Base-by-base conservation (phyloP, 2,113 vertebrate species). In the Centropus unirufus region DNA sequence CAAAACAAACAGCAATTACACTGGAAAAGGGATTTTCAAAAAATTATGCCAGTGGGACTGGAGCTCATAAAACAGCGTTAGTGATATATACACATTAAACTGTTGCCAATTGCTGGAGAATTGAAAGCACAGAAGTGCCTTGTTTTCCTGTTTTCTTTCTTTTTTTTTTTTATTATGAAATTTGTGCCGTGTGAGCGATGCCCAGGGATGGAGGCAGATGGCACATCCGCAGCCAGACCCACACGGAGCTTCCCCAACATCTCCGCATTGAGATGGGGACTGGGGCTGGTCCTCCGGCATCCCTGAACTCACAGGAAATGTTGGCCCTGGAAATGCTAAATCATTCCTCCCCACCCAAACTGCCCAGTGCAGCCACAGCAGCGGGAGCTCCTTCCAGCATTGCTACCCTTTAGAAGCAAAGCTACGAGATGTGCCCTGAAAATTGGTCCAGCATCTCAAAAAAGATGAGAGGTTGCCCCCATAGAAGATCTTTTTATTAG, bases 1-100 rank as follows among this genome's bases (percentile, higher is more conserved):
- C 92, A 96, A 97, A 96, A 94, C 88, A 97, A 97, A 97, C 83
- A 91, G 93, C 92, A 95, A 95, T 97, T 97, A 96, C 83, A 30
- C 47, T 91, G 92, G 59, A 86, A 94, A 96, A 92, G 46, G 75
- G 90, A 24, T 66, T 68, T 9, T 49, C 24, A 73, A 87, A 68
- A 81, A 95, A 86, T 40, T 12, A 64, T 92, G 88, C 92, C 89
- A 84, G 66, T 87, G 91, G 92, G 93, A 84, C 64, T 29, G 66
- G 64, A 95, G 95, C 81, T 94, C 57, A 12, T 57, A 73, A 58
- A 96, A 29, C 70, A 83, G 64, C 23, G 2, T 26, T 29, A 23
- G 80, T 42, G 81, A 87, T 82, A 36, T 2, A 79, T 2, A 58
- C 79, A 83, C 63, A 81, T 4, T 30, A 34, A 94, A 66, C 81